phyloP scores from a whole-genome alignment of 2,797 vertebrate species.

The Spinus pinus region DNA sequence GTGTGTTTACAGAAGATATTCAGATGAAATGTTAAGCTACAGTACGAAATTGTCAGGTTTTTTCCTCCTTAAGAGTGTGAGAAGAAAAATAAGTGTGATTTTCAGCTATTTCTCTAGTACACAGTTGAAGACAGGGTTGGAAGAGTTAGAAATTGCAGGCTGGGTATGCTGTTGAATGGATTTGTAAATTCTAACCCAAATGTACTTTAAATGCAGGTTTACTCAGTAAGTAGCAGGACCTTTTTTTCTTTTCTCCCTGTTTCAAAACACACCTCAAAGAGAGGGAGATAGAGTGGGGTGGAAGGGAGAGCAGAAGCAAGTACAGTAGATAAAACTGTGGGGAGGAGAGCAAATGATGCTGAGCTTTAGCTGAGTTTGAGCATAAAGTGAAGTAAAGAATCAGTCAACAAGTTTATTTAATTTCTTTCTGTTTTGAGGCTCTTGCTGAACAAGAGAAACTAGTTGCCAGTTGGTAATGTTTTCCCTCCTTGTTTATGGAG shows the following conservation, averaged over 20 bases:
- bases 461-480: not conserved
- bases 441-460: not conserved
- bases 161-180: not conserved
- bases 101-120: not conserved
- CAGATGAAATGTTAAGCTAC: not conserved
- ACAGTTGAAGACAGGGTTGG: not conserved
- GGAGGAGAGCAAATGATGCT: not conserved
- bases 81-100: not conserved
- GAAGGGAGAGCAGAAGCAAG: not conserved
- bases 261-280: not conserved
- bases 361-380: not conserved
- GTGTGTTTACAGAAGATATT: not conserved
- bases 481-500: not conserved
- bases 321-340: not conserved
- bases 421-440: not conserved
- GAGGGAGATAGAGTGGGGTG: not conserved
- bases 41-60: not conserved
- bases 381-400: not conserved
- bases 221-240: not conserved
- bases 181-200: not conserved
- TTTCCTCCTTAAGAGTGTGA: not conserved
- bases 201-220: not conserved
- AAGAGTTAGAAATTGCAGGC: not conserved
- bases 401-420: not conserved
- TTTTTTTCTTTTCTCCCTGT: not conserved